Base-by-base conservation (phyloP, 2,888 invertebrate species). In the Neria commutata region DNA sequence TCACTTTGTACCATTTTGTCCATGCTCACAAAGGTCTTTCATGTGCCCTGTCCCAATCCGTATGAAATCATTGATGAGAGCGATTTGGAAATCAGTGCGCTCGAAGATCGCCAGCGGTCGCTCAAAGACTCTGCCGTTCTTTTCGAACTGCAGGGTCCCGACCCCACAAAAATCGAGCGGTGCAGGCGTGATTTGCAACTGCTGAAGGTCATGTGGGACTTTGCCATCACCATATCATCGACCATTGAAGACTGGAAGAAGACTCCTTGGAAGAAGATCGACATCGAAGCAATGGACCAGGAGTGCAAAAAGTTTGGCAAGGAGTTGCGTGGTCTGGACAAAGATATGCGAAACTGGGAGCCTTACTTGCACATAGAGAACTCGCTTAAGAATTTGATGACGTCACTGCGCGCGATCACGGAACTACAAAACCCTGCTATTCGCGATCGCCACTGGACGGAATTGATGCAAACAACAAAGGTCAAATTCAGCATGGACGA, bases 371-470 rank as follows among this genome's bases (percentile, higher is more conserved):
- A 88, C 23, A 85, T 92, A 64, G 96, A 97, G 80, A 87, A 85
- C 4, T 88, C 88, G 3, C 89, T 97, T 24, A 94, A 92, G 83
- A 97, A 97, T 81, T 89, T 97, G 85, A 87, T 97, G 85, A 95
- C 96, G 0, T 95, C 97, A 0, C 81, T 97, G 64, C 85, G 94
- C 78, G 95, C 96, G 1, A 92, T 98, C 1, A 92, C 94, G 3
- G 96, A 97, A 76, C 83, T 97, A 8, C 96, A 97, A 81, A 97
- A 97, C 83, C 94, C 95, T 1, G 92, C 96, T 0, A 95, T 98
- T 67, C 87, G 93, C 64, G 94, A 95, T 62, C 86, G 97, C 48
- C 97, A 98, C 83, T 98, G 97, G 97, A 85, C 89, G 55, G 94
- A 97, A 77, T 84, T 98, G 19, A 96, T 97, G 94, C 88, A 89